phyloP scores from a whole-genome alignment of 2,888 invertebrate species.

The Brachyptera risi region DNA sequence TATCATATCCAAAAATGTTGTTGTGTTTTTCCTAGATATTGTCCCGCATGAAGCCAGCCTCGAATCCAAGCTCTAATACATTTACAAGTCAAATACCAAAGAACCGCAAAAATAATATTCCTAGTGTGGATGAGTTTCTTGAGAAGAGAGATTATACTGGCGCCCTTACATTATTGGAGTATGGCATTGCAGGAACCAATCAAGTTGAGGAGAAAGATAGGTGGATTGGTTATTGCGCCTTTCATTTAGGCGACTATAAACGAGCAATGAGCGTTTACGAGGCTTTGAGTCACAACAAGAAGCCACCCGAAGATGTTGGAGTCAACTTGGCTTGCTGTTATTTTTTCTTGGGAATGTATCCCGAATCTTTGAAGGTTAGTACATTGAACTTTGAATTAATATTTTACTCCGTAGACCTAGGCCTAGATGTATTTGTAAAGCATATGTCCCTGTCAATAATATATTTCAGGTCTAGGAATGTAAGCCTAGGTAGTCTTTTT shows the following conservation, averaged over 20 bases:
- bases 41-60: conserved; percentile 75
- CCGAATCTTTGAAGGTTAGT: conserved; percentile 59
- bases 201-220: conserved; percentile 40
- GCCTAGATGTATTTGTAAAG: no score
- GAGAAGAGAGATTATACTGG: conserved; percentile 90
- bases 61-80: conserved; percentile 44
- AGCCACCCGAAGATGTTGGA: conserved; percentile 57
- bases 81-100: conserved; percentile 28
- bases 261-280: conserved; percentile 71
- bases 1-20: conserved; percentile 1
- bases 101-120: conserved; percentile 53
- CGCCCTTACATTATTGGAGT: conserved; percentile 77
- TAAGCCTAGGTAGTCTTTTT: no score
- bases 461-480: no score
- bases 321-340: conserved; percentile 90
- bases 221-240: conserved; percentile 94
- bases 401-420: no score
- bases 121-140: conserved; percentile 86
- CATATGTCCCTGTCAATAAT: no score
- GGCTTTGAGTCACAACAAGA: conserved; percentile 46
- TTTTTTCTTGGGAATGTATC: conserved; percentile 86
- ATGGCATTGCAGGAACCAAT: conserved; percentile 33
- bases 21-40: conserved; percentile 59
- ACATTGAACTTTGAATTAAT: no score
- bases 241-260: conserved; percentile 92